A percentile compares a stretch with the other conserved stretches of the same genome.
Conservation (phyloP, 2,888 invertebrate genomes). For the Cinara cedri region DNA sequence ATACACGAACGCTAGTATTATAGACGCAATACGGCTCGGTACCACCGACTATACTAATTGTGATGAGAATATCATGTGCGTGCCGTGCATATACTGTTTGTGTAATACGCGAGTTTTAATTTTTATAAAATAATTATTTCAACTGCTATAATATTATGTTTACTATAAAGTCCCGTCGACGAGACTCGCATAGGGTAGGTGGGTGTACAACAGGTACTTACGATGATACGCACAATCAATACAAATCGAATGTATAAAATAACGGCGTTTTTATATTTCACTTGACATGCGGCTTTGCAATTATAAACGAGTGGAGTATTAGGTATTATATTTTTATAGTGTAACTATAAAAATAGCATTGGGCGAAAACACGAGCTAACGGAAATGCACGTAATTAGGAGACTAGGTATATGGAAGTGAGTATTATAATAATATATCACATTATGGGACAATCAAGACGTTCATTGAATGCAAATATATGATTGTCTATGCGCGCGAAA, state of each 20-base stretch:
- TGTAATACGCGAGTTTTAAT: no score
- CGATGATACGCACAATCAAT: not conserved
- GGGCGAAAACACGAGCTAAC: not conserved
- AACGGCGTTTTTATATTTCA: slow-evolving; percentile 6
- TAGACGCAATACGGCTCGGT: no score
- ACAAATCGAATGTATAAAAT: slow-evolving; percentile 12
- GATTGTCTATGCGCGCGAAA: not conserved
- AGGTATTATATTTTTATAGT: no score
- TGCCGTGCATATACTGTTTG: not conserved
- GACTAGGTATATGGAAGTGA: not conserved
- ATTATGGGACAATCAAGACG: not conserved
- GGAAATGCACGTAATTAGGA: not conserved
- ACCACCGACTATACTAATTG: no score
- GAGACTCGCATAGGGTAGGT: no score
- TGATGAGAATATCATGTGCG: no score
- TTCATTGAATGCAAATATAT: slow-evolving; percentile 13
- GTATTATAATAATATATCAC: not conserved
- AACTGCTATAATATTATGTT: slow-evolving; percentile 2
- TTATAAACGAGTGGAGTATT: not conserved
- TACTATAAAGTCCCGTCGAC: not conserved
- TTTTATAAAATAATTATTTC: not conserved
- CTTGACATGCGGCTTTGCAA: slow-evolving; percentile 12
- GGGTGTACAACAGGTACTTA: not conserved
- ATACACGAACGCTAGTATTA: no score
- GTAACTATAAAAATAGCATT: no score